Evolutionary conservation across 2,113 vertebrate species (phyloP).

Genomic region (Poeciliopsis retropinna): DNA sequence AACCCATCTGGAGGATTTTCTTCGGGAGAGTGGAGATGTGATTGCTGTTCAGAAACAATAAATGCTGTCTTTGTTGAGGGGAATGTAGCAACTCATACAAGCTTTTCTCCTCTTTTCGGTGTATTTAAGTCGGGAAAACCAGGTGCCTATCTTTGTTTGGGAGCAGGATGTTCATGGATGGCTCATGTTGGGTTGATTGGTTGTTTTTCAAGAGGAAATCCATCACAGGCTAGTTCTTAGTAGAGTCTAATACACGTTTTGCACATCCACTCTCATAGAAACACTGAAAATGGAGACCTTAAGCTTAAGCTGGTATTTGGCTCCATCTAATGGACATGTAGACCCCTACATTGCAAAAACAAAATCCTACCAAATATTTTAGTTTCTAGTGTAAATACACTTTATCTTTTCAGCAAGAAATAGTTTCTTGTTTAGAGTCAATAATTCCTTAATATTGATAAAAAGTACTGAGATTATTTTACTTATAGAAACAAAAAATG

Average conservation of each 20-base stretch:
- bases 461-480: too few species aligned
- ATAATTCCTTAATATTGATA: too few species aligned
- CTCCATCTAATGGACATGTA: constrained; percentile 63
- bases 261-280: neutral
- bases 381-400: too few species aligned
- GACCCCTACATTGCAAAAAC: constrained; percentile 1
- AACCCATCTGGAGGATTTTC: constrained; percentile 76
- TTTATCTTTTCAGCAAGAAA: too few species aligned
- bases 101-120: neutral
- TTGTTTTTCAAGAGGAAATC: neutral
- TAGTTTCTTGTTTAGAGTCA: too few species aligned
- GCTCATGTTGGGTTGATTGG: neutral
- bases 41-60: constrained; percentile 65
- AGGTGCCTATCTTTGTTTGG: neutral
- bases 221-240: neutral
- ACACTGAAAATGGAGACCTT: neutral
- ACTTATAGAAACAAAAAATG: too few species aligned
- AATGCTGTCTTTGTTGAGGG: constrained; percentile 33
- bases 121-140: neutral
- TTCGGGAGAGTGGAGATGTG: constrained; percentile 57
- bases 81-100: neutral
- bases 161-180: neutral
- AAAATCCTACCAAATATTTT: too few species aligned
- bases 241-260: neutral
- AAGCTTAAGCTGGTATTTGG: constrained; percentile 52